phyloP scores from a whole-genome alignment of 1,140 invertebrate species.

The Drosophila lowei region DNA sequence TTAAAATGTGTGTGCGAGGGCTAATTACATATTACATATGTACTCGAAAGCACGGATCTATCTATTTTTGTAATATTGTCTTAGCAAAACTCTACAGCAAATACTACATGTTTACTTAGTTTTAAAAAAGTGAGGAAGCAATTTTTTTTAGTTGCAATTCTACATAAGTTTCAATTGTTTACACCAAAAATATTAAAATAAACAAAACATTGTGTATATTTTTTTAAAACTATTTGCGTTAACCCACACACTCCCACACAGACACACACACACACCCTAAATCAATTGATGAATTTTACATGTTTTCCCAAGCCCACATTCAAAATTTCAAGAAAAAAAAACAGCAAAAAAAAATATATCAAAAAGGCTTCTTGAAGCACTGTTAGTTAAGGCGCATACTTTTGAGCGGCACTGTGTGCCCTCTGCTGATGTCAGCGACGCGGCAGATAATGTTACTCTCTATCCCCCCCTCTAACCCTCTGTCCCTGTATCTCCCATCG shows the following conservation, averaged over 20 bases:
- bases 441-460: constrained; percentile 64
- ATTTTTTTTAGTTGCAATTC: constrained; percentile 62
- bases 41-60: constrained; percentile 47
- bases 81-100: constrained; percentile 62
- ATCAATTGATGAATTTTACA: too few relatives aligned
- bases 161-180: constrained; percentile 78
- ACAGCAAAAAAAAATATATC: not conserved
- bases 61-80: constrained; percentile 63
- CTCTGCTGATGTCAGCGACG: constrained; percentile 51
- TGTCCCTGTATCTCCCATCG: too few relatives aligned
- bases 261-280: constrained; percentile 13
- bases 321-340: constrained; percentile 18
- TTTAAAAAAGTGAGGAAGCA: constrained; percentile 60
- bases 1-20: constrained; percentile 57
- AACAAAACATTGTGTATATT: constrained; percentile 74
- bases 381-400: constrained; percentile 29
- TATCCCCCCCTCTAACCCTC: not conserved
- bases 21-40: constrained; percentile 54
- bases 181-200: constrained; percentile 81
- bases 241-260: constrained; percentile 32
- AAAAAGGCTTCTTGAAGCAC: constrained; percentile 16
- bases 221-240: constrained; percentile 47
- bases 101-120: constrained; percentile 75
- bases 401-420: constrained; percentile 70
- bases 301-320: constrained; percentile 16